A percentile compares a stretch with the other conserved stretches of the same genome.
Evolutionary conservation across 37 sponge, comb jelly and placozoan genomes (phyloP).

Genomic region (Bolinopsis microptera): DNA sequence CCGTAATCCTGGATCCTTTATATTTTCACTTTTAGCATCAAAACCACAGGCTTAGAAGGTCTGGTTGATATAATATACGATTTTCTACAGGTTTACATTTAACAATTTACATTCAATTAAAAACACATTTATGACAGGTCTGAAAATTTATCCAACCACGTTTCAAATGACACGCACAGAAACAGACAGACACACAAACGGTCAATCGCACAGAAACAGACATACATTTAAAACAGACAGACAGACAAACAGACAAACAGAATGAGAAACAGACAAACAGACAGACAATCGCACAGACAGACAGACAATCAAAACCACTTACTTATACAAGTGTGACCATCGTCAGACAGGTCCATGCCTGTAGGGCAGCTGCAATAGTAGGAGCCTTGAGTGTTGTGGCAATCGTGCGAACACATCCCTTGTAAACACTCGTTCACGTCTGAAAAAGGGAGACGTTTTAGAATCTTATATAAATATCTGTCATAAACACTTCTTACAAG

Average conservation of each 20-base stretch:
- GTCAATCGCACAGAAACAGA: not conserved
- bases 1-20: too few species aligned
- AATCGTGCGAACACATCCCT: conserved; percentile 12
- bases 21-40: too few species aligned
- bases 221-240: not conserved
- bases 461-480: not conserved
- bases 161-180: not conserved
- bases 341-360: conserved; percentile 3
- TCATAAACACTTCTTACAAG: too few species aligned
- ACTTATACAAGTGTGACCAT: conserved; percentile 31
- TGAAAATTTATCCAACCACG: too few species aligned
- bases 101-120: too few species aligned
- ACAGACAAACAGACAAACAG: not conserved
- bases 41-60: too few species aligned
- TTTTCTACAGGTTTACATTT: too few species aligned
- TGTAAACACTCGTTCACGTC: conserved; percentile 39
- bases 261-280: not conserved
- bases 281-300: not conserved
- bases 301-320: too few species aligned
- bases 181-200: not conserved
- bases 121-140: too few species aligned
- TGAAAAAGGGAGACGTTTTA: not conserved
- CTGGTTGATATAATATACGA: too few species aligned
- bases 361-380: conserved; percentile 12
- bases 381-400: conserved; percentile 18